These are phyloP conservation scores for Steinernema khuongi DNA, from an alignment of 1,140 invertebrate species.

Conservation along the genomic window DNA sequence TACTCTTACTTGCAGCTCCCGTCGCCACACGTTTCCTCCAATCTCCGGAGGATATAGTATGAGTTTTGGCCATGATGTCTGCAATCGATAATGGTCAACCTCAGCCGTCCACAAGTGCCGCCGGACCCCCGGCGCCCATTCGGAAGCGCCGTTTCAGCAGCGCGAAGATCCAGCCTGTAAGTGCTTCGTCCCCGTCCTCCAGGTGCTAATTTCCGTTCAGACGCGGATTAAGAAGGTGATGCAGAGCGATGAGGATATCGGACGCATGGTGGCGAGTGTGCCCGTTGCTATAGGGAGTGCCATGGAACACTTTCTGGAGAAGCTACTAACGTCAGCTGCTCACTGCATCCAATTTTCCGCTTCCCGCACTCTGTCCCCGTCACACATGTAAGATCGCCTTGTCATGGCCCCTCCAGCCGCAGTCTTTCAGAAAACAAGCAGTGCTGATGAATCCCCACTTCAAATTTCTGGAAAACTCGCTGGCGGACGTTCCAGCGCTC, in stretches of 20 bases:
- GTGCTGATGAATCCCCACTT: constrained; percentile 43
- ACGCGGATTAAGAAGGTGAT: constrained; percentile 58
- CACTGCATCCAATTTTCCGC: constrained; percentile 35
- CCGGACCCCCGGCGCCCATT: constrained; percentile 39
- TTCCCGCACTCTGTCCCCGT: constrained; percentile 46
- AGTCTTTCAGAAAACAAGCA: constrained; percentile 42
- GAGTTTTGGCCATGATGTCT: too few relatives aligned
- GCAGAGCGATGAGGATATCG: constrained; percentile 58
- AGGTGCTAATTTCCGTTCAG: constrained; percentile 48
- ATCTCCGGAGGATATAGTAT: too few relatives aligned
- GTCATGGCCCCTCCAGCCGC: neutral
- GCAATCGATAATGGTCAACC: constrained; percentile 14
- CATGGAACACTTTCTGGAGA: constrained; percentile 58
- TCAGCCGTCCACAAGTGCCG: neutral
- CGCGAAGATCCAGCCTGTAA: constrained; percentile 57
- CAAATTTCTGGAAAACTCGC: constrained; percentile 41
- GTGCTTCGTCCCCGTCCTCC: too few relatives aligned
- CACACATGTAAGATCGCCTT: constrained; percentile 47
- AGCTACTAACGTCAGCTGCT: constrained; percentile 44
- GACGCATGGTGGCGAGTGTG: constrained; percentile 57
- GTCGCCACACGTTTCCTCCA: too few relatives aligned
- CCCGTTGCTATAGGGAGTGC: constrained; percentile 56
- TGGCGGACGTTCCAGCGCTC: constrained; percentile 37
- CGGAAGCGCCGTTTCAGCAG: constrained; percentile 53
- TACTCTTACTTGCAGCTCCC: too few relatives aligned